Evolutionary conservation across 1,140 invertebrate species (phyloP).

Genomic region (Papilio polytes): DNA sequence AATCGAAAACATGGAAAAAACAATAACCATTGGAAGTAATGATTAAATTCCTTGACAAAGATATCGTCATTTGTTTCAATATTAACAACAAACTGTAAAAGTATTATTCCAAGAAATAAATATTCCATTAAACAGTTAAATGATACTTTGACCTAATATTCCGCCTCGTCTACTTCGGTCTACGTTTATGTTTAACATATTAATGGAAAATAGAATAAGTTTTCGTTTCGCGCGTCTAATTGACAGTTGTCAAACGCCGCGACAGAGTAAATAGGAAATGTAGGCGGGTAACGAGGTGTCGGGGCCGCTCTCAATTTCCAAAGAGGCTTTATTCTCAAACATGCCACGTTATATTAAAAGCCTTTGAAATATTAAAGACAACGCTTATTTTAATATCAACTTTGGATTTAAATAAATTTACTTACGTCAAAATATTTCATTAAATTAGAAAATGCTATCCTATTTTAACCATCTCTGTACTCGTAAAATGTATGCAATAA

Average conservation of each 20-base stretch:
- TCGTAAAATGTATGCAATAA: background rate
- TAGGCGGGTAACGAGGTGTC: constrained; percentile 18
- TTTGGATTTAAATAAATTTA: background rate
- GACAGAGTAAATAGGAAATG: constrained; percentile 36
- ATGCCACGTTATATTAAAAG: constrained; percentile 16
- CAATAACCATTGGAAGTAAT: background rate
- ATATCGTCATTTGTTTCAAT: background rate
- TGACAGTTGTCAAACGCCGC: constrained; percentile 29
- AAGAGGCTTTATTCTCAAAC: constrained; percentile 11
- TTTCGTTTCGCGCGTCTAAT: constrained; percentile 31
- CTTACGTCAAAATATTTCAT: no score
- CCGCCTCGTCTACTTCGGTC: no score
- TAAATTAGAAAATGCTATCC: background rate
- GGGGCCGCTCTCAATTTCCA: constrained; percentile 6
- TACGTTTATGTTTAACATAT: constrained; percentile 16
- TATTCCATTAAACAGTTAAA: background rate
- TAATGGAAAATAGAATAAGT: constrained; percentile 31
- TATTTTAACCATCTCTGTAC: background rate
- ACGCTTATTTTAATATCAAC: background rate
- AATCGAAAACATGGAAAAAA: background rate
- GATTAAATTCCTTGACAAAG: background rate
- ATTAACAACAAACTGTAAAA: background rate
- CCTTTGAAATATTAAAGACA: constrained; percentile 6
- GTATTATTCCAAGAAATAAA: background rate
- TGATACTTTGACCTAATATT: background rate